A percentile compares a stretch with the other conserved stretches of the same genome.
Conservation (phyloP, 2,888 invertebrate genomes). For the Stenolophus ochropezus region DNA sequence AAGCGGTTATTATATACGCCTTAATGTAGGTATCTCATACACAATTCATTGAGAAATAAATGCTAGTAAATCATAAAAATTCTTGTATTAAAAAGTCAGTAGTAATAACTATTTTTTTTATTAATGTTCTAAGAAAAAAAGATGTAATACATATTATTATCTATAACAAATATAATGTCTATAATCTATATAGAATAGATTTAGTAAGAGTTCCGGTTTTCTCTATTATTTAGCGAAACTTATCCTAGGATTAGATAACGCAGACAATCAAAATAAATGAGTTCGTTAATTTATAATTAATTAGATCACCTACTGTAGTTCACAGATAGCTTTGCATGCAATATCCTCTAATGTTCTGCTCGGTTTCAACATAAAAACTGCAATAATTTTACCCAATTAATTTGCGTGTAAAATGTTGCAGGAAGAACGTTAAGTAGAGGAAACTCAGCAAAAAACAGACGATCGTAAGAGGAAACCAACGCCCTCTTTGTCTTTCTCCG, state of each 20-base stretch:
- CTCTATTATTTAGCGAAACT: slow-evolving; percentile 42
- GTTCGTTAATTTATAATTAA: slow-evolving; percentile 43
- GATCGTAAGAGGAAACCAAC: slow-evolving; percentile 41
- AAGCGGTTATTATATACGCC: too few species aligned
- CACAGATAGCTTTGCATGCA: slow-evolving; percentile 4
- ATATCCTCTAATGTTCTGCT: not conserved
- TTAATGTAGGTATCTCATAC: not conserved
- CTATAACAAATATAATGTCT: not conserved
- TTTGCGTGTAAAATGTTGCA: slow-evolving; percentile 21
- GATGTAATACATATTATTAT: not conserved
- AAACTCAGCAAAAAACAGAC: slow-evolving; percentile 13
- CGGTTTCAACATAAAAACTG: slow-evolving; percentile 10
- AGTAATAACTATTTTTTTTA: too few species aligned
- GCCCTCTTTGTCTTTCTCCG: slow-evolving; percentile 30
- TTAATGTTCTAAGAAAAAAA: too few species aligned
- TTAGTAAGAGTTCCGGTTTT: slow-evolving; percentile 34
- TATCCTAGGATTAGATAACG: slow-evolving; percentile 36
- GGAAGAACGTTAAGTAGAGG: slow-evolving; percentile 19
- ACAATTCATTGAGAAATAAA: not conserved
- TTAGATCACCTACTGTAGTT: not conserved
- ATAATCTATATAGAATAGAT: slow-evolving; percentile 4
- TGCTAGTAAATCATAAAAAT: too few species aligned
- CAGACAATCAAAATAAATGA: slow-evolving; percentile 17
- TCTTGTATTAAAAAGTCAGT: too few species aligned
- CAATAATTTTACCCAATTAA: slow-evolving; percentile 30